phyloP scores from a whole-genome alignment of 2,797 vertebrate species.

The Xiphorhynchus erythropygius region DNA sequence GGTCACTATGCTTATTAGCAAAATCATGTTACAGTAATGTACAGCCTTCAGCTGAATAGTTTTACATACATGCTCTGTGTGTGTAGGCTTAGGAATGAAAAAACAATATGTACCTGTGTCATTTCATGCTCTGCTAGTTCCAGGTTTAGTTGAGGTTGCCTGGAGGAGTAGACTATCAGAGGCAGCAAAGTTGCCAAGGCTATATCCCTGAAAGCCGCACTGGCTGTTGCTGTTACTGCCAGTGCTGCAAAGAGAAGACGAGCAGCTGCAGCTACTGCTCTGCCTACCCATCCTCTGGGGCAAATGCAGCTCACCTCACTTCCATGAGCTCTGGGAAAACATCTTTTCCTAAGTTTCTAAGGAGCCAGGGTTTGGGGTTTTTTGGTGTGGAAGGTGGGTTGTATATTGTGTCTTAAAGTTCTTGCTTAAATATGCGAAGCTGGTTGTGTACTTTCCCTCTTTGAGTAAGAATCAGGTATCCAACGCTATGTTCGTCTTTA shows the following conservation, averaged over 20 bases:
- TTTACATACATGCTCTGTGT: neutral
- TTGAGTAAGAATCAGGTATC: neutral
- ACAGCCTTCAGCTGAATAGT: neutral
- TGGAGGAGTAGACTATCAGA: neutral
- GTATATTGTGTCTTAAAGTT: neutral
- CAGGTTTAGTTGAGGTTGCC: neutral
- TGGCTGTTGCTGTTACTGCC: neutral
- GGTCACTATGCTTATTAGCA: neutral
- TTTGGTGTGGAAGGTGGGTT: no score
- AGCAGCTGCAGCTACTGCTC: neutral
- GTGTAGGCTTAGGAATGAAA: neutral
- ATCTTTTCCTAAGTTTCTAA: neutral
- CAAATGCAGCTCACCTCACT: neutral
- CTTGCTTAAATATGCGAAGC: neutral
- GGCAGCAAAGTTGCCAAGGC: neutral
- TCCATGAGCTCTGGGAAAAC: neutral
- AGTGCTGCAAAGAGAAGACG: neutral
- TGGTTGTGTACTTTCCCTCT: neutral
- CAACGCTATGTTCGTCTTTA: neutral
- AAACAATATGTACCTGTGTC: neutral
- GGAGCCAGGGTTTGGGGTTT: fast-evolving
- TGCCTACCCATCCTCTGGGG: neutral
- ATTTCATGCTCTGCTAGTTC: neutral
- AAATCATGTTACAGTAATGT: neutral
- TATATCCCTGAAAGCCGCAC: neutral